These are phyloP conservation scores for Xiphias gladius DNA, from an alignment of 2,113 vertebrate species.

Conservation along the genomic window DNA sequence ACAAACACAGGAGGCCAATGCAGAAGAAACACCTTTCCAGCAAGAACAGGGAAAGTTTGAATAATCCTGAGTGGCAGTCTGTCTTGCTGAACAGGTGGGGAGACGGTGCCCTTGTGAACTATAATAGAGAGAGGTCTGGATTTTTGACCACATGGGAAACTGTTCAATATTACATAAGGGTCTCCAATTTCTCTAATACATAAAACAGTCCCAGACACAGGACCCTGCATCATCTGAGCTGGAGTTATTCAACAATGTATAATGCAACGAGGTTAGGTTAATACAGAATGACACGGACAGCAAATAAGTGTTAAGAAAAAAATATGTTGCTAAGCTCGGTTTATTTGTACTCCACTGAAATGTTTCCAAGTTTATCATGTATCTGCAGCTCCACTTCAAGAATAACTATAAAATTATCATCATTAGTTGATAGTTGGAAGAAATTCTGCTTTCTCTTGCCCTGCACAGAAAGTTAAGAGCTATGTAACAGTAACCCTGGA, in stretches of 20 bases:
- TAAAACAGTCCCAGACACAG: slow-evolving; percentile 75
- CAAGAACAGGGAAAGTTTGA: slow-evolving; percentile 45
- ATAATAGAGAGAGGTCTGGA: slow-evolving; percentile 75
- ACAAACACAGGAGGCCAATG: not conserved
- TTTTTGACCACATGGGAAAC: slow-evolving; percentile 79
- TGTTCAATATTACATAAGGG: slow-evolving; percentile 82
- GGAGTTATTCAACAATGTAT: slow-evolving; percentile 71
- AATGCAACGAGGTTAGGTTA: slow-evolving; percentile 62
- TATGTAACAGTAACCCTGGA: no score
- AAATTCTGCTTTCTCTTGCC: not conserved
- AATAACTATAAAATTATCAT: not conserved
- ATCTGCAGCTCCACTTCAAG: not conserved
- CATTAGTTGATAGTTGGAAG: not conserved
- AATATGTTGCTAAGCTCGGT: not conserved
- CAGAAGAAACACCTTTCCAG: slow-evolving; percentile 35
- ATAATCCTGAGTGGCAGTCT: slow-evolving; percentile 31
- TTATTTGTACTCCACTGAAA: not conserved
- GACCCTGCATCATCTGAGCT: slow-evolving; percentile 77
- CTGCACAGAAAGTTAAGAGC: not conserved
- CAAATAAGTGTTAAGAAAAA: not conserved
- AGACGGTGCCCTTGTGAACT: slow-evolving; percentile 59
- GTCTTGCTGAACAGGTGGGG: slow-evolving; percentile 55
- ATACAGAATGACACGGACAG: slow-evolving; percentile 8
- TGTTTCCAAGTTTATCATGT: not conserved
- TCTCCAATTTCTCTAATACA: slow-evolving; percentile 78